A percentile compares a stretch with the other conserved stretches of the same genome.
These are phyloP conservation scores for Octopus bimaculoides DNA, from an alignment of 1,140 invertebrate genomes.

Conservation along the genomic window DNA sequence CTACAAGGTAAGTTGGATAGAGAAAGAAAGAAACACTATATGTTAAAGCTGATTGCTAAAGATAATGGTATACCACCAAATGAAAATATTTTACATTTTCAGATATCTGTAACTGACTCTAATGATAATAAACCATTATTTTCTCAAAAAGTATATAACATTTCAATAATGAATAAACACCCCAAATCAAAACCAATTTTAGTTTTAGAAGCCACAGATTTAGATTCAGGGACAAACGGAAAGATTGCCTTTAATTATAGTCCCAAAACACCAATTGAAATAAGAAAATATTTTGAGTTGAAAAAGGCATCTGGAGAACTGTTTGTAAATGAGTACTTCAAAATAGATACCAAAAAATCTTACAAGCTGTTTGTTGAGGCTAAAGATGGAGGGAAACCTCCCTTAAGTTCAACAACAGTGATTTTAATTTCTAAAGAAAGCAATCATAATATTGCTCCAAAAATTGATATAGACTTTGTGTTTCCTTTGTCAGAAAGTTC, in stretches of 20 bases:
- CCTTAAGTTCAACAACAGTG: slow-evolving; percentile 2
- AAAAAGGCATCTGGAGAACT: too few relatives aligned
- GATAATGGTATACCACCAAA: slow-evolving; percentile 42
- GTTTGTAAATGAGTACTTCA: too few relatives aligned
- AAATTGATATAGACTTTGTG: slow-evolving; percentile 38
- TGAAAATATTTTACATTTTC: slow-evolving; percentile 34
- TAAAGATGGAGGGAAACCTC: too few relatives aligned
- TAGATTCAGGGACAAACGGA: slow-evolving; percentile 47
- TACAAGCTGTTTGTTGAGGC: too few relatives aligned
- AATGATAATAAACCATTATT: slow-evolving; percentile 51
- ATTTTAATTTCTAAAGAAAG: slow-evolving; percentile 68
- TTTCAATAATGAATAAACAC: slow-evolving; percentile 68
- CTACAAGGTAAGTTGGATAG: slow-evolving; percentile 32
- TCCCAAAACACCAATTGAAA: too few relatives aligned
- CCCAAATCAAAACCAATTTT: slow-evolving; percentile 29
- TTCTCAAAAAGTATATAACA: slow-evolving; percentile 41
- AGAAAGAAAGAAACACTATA: slow-evolving; percentile 21
- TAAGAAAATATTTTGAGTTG: too few relatives aligned
- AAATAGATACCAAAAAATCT: too few relatives aligned
- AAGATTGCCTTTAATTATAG: background rate
- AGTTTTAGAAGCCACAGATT: slow-evolving; percentile 38
- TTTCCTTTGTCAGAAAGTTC: slow-evolving; percentile 27
- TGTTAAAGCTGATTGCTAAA: slow-evolving; percentile 35
- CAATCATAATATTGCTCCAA: slow-evolving; percentile 81
- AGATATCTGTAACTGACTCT: slow-evolving; percentile 63